Conservation (phyloP, 2,113 vertebrate genomes). For the Tragelaphus imberbis region DNA sequence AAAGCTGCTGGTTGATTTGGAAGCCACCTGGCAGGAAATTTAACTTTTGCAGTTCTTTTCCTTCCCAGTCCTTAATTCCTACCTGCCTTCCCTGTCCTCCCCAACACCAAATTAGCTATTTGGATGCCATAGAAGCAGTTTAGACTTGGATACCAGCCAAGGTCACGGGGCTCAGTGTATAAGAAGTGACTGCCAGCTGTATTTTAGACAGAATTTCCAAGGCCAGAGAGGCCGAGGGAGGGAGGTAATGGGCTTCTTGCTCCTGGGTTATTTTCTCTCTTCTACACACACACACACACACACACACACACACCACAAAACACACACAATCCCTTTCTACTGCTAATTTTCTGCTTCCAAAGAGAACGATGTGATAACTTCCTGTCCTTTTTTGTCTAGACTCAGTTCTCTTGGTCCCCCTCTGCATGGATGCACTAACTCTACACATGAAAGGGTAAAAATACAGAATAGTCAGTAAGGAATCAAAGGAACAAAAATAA, state of each 20-base stretch:
- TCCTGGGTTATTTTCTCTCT: background rate
- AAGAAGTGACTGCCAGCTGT: constrained; percentile 27
- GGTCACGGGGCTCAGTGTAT: constrained; percentile 3
- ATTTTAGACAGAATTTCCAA: constrained; percentile 39
- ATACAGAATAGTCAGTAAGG: background rate
- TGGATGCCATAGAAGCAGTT: constrained; percentile 38
- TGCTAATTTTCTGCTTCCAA: constrained; percentile 29
- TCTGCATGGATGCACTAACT: background rate
- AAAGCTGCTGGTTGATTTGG: constrained; percentile 60
- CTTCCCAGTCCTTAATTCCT: constrained; percentile 52
- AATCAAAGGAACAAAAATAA: background rate
- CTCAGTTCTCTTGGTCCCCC: background rate
- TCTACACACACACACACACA: background rate
- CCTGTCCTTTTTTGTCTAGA: background rate
- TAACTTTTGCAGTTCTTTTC: constrained; percentile 58
- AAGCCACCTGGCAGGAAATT: constrained; percentile 71
- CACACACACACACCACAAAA: background rate
- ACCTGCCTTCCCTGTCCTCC: background rate
- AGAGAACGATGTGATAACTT: background rate
- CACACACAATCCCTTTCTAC: background rate
- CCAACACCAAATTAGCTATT: constrained; percentile 53
- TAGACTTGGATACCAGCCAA: constrained; percentile 42
- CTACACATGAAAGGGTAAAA: background rate
- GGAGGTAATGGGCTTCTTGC: background rate
- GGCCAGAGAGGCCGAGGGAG: background rate